Conservation (phyloP, 2,888 invertebrate genomes). For the Eilema depressum region DNA sequence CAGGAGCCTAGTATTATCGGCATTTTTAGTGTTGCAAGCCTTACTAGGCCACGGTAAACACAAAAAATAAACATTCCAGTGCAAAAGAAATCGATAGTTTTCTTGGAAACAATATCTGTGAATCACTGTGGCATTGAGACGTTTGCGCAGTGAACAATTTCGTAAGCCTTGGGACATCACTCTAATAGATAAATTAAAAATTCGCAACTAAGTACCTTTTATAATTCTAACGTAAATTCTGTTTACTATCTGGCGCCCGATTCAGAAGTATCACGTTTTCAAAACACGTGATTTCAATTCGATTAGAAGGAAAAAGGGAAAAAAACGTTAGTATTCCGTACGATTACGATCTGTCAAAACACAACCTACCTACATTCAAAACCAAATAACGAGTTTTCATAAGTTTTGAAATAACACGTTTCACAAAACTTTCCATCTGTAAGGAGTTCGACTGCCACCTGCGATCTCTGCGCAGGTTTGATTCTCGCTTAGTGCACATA, state of each 20-base stretch:
- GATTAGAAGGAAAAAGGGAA: too few species aligned
- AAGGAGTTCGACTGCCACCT: neutral
- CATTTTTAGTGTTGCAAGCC: neutral
- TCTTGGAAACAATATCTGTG: constrained; percentile 2
- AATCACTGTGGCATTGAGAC: neutral
- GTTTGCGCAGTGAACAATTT: neutral
- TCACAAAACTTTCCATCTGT: neutral
- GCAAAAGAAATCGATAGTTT: neutral
- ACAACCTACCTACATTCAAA: too few species aligned
- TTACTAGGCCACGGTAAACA: neutral
- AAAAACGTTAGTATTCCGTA: too few species aligned
- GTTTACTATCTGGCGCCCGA: too few species aligned
- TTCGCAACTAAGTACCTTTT: too few species aligned
- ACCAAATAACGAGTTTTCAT: too few species aligned
- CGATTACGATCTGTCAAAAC: too few species aligned
- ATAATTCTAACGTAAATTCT: too few species aligned
- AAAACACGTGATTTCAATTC: too few species aligned
- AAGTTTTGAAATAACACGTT: neutral
- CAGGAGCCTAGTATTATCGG: neutral
- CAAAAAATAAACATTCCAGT: neutral
- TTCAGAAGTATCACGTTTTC: too few species aligned
- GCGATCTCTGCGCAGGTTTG: neutral
- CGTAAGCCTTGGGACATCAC: neutral
- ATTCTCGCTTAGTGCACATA: neutral
- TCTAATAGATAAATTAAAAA: neutral